Percentiles rank a stretch among this genome's conserved stretches.
phyloP scores from a whole-genome alignment of 2,113 vertebrate genomes.

The Daphoenositta chrysoptera region DNA sequence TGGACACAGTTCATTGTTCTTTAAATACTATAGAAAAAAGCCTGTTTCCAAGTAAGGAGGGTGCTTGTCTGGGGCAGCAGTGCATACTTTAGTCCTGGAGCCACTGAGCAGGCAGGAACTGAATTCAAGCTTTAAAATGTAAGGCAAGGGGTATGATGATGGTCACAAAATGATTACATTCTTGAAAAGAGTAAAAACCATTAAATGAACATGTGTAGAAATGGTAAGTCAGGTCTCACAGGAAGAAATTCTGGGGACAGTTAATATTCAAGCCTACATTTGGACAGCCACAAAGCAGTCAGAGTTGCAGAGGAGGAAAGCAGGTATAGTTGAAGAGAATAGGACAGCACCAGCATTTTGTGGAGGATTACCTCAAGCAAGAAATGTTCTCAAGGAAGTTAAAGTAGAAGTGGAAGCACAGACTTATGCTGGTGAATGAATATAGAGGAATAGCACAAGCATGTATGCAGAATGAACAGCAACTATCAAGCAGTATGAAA shows the following conservation, averaged over 20 bases:
- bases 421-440: background rate
- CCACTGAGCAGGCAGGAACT: background rate
- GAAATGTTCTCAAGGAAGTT: background rate
- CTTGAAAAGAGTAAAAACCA: background rate
- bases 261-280: background rate
- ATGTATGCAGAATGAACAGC: background rate
- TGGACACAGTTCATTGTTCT: background rate
- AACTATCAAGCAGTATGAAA: background rate
- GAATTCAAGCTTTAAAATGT: background rate
- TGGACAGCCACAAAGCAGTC: background rate
- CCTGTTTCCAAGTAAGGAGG: background rate
- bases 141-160: background rate
- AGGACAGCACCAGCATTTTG: background rate
- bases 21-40: background rate
- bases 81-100: background rate
- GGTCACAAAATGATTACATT: background rate
- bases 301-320: background rate
- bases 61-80: background rate
- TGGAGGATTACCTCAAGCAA: background rate
- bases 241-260: background rate
- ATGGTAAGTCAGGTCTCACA: background rate
- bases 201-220: background rate
- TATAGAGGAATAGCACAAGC: background rate
- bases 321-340: background rate
- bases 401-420: background rate